phyloP scores from a whole-genome alignment of 2,888 invertebrate species.

The Ellobium chinense region DNA sequence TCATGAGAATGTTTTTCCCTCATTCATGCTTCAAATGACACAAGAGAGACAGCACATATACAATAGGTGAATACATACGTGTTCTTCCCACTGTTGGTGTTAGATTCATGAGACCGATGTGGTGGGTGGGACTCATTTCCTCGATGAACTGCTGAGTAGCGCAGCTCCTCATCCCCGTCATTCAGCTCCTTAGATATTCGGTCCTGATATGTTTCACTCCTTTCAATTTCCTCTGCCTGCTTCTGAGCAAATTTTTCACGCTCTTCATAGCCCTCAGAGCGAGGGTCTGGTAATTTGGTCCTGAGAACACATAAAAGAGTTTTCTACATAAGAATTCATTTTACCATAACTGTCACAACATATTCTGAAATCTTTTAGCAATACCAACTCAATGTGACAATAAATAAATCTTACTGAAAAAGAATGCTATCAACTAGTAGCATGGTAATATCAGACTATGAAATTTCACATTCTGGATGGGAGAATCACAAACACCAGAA shows the following conservation, averaged over 20 bases:
- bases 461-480: no score
- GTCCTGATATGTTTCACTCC: constrained; percentile 88
- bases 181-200: constrained; percentile 91
- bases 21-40: no score
- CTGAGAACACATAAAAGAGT: no score
- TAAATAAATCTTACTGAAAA: no score
- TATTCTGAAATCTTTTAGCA: no score
- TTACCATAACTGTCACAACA: no score
- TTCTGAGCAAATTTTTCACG: constrained; percentile 92
- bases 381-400: no score
- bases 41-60: neutral
- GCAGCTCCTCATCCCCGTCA: constrained; percentile 86
- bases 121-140: neutral
- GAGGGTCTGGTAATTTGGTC: constrained; percentile 72
- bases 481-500: no score
- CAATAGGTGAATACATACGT: constrained; percentile 14
- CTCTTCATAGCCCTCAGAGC: constrained; percentile 92
- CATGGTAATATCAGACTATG: no score
- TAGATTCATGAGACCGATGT: neutral
- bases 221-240: constrained; percentile 94
- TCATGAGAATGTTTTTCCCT: no score
- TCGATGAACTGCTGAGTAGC: constrained; percentile 87
- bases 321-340: no score
- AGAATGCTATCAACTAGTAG: no score
- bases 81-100: neutral